These are phyloP conservation scores for Acanthis flammea DNA, from an alignment of 2,797 vertebrate species.

Conservation along the genomic window DNA sequence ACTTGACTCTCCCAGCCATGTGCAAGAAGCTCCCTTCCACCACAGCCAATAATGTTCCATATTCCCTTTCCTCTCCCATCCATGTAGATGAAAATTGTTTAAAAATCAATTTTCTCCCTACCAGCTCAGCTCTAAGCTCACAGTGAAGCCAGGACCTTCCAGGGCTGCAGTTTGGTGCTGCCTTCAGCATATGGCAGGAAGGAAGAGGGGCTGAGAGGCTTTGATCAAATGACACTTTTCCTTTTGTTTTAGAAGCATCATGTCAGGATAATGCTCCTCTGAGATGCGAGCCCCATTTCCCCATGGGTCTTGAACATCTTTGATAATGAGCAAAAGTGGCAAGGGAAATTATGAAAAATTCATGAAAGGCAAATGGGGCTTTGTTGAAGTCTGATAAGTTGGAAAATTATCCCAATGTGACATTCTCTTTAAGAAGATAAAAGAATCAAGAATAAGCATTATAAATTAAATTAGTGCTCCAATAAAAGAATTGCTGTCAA, in stretches of 20 bases:
- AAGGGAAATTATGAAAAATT: slow-evolving; percentile 72
- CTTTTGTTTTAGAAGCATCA: slow-evolving; percentile 62
- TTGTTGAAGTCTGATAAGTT: slow-evolving; percentile 69
- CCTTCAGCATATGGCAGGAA: background rate
- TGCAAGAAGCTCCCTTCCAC: background rate
- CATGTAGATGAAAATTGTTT: background rate
- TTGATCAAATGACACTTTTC: slow-evolving; percentile 64
- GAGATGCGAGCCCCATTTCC: slow-evolving; percentile 53
- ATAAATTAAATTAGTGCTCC: slow-evolving; percentile 68
- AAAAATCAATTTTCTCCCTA: background rate
- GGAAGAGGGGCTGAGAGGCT: slow-evolving; percentile 25
- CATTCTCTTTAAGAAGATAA: slow-evolving; percentile 66
- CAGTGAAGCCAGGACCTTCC: background rate
- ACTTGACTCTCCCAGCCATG: background rate
- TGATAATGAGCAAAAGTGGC: slow-evolving; percentile 69
- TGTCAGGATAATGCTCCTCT: slow-evolving; percentile 55
- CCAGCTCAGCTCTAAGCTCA: background rate
- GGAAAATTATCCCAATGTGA: slow-evolving; percentile 69
- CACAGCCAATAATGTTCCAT: background rate
- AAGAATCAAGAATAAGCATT: slow-evolving; percentile 67
- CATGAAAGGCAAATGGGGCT: slow-evolving; percentile 67
- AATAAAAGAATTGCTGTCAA: slow-evolving; percentile 62
- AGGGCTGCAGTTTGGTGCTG: background rate
- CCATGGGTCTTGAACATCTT: slow-evolving; percentile 59
- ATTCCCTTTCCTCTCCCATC: background rate